These are phyloP conservation scores for Nomada flava DNA, from an alignment of 2,888 invertebrate species.

Conservation along the genomic window DNA sequence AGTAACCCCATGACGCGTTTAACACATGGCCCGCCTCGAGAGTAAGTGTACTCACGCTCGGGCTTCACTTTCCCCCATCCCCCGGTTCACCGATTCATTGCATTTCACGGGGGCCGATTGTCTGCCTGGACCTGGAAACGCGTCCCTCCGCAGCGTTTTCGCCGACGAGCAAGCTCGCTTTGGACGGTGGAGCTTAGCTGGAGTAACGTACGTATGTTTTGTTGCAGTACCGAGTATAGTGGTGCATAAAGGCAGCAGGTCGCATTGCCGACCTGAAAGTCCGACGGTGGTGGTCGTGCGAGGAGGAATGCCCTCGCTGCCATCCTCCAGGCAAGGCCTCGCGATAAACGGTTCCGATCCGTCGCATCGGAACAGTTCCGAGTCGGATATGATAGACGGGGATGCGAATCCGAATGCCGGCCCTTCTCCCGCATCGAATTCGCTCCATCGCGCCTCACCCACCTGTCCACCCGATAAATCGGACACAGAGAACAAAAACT, in stretches of 20 bases:
- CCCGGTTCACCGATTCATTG: neutral
- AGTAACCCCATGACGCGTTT: slow-evolving; percentile 75
- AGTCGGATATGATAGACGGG: slow-evolving; percentile 82
- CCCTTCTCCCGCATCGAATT: slow-evolving; percentile 70
- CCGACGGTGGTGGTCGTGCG: slow-evolving; percentile 76
- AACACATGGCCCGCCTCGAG: slow-evolving; percentile 81
- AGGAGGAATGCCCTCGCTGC: slow-evolving; percentile 82
- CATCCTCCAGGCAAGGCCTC: slow-evolving; percentile 79
- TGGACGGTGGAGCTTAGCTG: neutral
- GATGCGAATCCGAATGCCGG: slow-evolving; percentile 77
- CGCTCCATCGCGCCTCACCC: slow-evolving; percentile 67
- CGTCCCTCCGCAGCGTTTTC: no score
- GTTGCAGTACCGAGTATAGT: slow-evolving; percentile 83
- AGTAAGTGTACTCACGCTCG: slow-evolving; percentile 75
- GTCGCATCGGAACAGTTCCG: slow-evolving; percentile 72
- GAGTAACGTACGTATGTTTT: slow-evolving; percentile 67
- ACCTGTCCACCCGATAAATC: slow-evolving; percentile 76
- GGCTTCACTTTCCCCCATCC: slow-evolving; percentile 28
- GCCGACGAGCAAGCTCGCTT: no score
- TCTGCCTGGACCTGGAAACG: no score
- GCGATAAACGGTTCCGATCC: slow-evolving; percentile 74
- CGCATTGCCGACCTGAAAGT: slow-evolving; percentile 80
- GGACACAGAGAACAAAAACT: slow-evolving; percentile 80
- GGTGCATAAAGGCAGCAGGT: slow-evolving; percentile 81
- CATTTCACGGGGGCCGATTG: no score